Evolutionary conservation across 2,888 invertebrate genomes (phyloP).

Genomic region (Nymphalis polychloros): DNA sequence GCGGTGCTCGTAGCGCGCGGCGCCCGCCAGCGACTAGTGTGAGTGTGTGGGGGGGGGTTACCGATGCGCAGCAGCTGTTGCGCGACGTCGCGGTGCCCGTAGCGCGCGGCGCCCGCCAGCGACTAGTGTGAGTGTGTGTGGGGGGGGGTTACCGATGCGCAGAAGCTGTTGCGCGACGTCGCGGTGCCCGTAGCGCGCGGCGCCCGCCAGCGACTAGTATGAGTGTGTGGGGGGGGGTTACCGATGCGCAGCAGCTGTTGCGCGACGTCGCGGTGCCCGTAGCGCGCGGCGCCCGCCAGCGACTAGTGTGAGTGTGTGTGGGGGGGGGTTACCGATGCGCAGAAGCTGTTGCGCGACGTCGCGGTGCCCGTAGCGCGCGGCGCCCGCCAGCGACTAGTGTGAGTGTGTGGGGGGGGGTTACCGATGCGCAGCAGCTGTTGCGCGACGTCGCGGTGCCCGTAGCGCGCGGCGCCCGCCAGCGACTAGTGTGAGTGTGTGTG

Average conservation of each 20-base stretch:
- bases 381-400: constrained; percentile 84
- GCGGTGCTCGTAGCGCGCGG: constrained; percentile 86
- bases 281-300: constrained; percentile 86
- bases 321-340: constrained; percentile 78
- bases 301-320: constrained; percentile 65
- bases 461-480: constrained; percentile 84
- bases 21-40: constrained; percentile 88
- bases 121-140: constrained; percentile 88
- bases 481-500: constrained; percentile 62
- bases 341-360: constrained; percentile 85
- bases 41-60: constrained; percentile 31
- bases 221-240: constrained; percentile 31
- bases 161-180: constrained; percentile 85
- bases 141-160: constrained; percentile 78
- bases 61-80: constrained; percentile 87
- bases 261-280: constrained; percentile 85
- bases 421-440: constrained; percentile 86
- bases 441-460: constrained; percentile 85
- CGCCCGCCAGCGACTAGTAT: constrained; percentile 81
- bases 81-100: constrained; percentile 85
- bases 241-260: constrained; percentile 87
- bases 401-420: constrained; percentile 31
- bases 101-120: constrained; percentile 89
- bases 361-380: constrained; percentile 87
- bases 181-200: constrained; percentile 86